Evolutionary conservation across 2,888 invertebrate genomes (phyloP).

Genomic region (Pachliopta kotzebuea): DNA sequence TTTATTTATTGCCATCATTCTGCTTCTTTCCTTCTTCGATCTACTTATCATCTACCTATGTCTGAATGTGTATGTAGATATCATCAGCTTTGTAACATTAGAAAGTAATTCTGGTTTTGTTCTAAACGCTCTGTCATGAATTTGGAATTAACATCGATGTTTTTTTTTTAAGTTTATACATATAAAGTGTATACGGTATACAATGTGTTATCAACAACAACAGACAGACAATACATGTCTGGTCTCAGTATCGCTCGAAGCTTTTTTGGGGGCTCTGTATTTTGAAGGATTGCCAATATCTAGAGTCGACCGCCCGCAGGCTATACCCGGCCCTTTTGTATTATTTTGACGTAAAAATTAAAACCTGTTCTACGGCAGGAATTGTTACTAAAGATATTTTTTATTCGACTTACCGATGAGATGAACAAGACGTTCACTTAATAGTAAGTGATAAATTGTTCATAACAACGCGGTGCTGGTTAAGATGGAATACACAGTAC

Average conservation of each 20-base stretch:
- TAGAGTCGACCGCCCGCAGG: constrained; percentile 17
- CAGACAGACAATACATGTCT: constrained; percentile 15
- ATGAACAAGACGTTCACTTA: no score
- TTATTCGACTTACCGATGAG: no score
- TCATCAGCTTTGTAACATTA: no score
- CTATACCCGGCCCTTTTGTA: constrained; percentile 10
- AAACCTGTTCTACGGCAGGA: neutral
- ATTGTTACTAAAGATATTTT: neutral
- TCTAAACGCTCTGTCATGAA: neutral
- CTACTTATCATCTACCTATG: no score
- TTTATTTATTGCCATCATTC: no score
- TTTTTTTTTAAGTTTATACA: neutral
- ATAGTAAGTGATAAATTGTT: no score
- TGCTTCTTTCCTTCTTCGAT: no score
- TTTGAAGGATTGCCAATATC: constrained; percentile 35
- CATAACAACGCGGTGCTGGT: no score
- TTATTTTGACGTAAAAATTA: constrained; percentile 9
- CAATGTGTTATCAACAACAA: constrained; percentile 8
- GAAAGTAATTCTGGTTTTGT: no score
- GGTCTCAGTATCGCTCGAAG: neutral
- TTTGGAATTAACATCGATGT: neutral
- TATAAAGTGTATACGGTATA: neutral
- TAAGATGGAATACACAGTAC: no score
- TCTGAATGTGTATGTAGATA: no score
- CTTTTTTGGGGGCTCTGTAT: constrained; percentile 20